phyloP scores from a whole-genome alignment of 1,140 invertebrate species.

The Metopolophium dirhodum region DNA sequence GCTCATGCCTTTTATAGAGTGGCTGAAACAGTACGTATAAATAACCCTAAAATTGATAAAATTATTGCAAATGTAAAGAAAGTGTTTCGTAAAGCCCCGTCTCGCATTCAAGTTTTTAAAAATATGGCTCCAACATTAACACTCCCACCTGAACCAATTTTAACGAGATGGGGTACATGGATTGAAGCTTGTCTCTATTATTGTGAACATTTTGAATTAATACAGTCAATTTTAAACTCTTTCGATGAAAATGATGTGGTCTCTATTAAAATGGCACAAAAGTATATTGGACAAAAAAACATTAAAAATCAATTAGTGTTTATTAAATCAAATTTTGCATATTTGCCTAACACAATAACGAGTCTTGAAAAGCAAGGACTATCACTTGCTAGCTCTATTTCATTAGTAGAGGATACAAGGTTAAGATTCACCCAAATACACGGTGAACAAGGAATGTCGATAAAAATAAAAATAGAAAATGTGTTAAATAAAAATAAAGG shows the following conservation, averaged over 20 bases:
- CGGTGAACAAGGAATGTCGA: no score
- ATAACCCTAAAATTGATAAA: no score
- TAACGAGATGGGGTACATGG: no score
- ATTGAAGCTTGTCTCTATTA: background rate
- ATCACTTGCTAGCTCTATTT: background rate
- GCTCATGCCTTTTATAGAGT: no score
- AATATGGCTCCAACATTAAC: no score
- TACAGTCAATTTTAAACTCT: background rate
- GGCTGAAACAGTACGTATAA: no score
- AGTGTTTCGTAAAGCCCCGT: no score
- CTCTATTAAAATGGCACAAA: background rate
- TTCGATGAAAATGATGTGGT: background rate
- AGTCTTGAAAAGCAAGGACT: constrained; percentile 11
- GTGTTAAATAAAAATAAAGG: background rate
- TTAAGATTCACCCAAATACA: background rate
- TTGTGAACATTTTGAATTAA: background rate
- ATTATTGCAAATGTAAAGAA: no score
- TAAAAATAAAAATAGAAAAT: background rate
- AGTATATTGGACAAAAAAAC: background rate
- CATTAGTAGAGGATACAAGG: background rate
- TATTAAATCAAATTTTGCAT: background rate
- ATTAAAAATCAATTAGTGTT: background rate
- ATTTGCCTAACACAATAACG: background rate
- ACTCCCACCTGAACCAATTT: no score
- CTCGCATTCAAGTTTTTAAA: no score